Evolutionary conservation across 2,888 invertebrate species (phyloP).

Genomic region (Luffia ferchaultella): DNA sequence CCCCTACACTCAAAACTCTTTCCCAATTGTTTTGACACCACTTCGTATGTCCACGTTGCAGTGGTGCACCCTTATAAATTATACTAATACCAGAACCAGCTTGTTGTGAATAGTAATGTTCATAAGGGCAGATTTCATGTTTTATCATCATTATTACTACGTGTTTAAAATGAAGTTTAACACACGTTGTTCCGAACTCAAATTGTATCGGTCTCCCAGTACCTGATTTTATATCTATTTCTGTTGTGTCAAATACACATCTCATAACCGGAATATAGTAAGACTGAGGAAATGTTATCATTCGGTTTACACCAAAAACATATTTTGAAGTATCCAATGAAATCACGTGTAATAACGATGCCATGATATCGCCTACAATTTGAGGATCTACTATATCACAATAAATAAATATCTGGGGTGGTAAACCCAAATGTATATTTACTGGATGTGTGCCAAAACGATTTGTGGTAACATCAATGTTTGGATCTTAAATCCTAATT

Average conservation of each 20-base stretch:
- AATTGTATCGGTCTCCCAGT: constrained; percentile 20
- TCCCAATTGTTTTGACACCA: constrained; percentile 18
- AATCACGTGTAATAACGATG: constrained; percentile 17
- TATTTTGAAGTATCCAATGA: constrained; percentile 17
- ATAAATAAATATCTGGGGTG: constrained; percentile 16
- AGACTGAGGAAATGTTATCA: constrained; percentile 17
- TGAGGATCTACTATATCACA: constrained; percentile 16
- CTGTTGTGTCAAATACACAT: constrained; percentile 21
- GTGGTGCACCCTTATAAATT: constrained; percentile 18
- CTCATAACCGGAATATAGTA: constrained; percentile 22
- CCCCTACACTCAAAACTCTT: constrained; percentile 19
- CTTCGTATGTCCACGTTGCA: constrained; percentile 16
- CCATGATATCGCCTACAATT: constrained; percentile 18
- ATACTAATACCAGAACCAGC: constrained; percentile 19
- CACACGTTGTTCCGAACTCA: constrained; percentile 20
- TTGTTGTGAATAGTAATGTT: constrained; percentile 18
- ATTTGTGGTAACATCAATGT: not conserved
- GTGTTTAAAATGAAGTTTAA: constrained; percentile 20
- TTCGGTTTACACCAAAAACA: constrained; percentile 17
- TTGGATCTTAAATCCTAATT: not conserved
- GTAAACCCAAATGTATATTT: constrained; percentile 14
- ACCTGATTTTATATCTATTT: constrained; percentile 24
- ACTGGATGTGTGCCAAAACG: not conserved
- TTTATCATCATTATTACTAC: constrained; percentile 13
- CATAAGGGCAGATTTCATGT: constrained; percentile 17